phyloP scores from a whole-genome alignment of 2,113 vertebrate genomes.

The Trachemys scripta region DNA sequence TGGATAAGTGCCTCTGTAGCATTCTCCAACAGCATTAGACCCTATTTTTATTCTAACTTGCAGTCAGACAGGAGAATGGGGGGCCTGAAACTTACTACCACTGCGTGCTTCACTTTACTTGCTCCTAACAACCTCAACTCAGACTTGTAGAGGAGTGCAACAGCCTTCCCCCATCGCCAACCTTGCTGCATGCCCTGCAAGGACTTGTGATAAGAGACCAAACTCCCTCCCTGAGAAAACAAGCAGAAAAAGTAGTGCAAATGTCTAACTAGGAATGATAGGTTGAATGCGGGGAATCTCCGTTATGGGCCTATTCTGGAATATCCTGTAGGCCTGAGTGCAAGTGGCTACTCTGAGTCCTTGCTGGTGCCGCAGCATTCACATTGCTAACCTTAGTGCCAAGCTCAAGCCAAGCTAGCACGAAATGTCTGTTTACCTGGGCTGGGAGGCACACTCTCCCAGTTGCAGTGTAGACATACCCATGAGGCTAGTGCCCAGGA shows the following conservation, averaged over 20 bases:
- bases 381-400: background rate
- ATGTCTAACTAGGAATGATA: background rate
- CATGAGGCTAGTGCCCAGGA: background rate
- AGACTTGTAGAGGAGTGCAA: background rate
- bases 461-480: background rate
- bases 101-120: background rate
- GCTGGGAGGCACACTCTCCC: background rate
- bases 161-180: background rate
- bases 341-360: background rate
- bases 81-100: background rate
- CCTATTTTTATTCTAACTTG: background rate
- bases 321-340: background rate
- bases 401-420: background rate
- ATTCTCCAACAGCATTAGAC: background rate
- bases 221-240: background rate
- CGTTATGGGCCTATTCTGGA: background rate
- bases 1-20: background rate
- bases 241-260: background rate
- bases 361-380: background rate
- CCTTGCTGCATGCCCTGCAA: background rate
- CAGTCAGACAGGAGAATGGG: background rate
- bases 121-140: background rate
- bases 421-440: background rate
- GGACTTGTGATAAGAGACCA: background rate
- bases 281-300: background rate